phyloP scores from a whole-genome alignment of 2,888 invertebrate species.

The Hemicrepidius hirtus region DNA sequence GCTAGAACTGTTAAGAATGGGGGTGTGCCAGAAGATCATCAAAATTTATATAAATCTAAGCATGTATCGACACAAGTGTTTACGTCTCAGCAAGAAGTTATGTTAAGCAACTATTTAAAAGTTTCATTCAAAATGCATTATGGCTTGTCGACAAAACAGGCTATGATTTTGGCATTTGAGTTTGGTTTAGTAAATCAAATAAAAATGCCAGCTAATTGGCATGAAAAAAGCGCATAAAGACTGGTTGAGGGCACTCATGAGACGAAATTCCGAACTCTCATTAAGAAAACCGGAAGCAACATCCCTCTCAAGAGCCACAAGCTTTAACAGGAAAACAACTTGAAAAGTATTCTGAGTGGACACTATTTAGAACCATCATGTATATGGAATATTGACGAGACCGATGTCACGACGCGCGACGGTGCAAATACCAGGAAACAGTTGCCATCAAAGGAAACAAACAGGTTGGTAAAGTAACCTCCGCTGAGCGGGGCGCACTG shows the following conservation, averaged over 20 bases:
- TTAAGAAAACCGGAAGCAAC: not conserved
- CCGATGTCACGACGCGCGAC: not conserved
- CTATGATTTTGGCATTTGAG: not conserved
- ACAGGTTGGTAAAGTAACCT: not conserved
- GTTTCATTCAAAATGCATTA: too few relatives aligned
- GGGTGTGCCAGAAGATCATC: too few relatives aligned
- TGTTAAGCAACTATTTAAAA: too few relatives aligned
- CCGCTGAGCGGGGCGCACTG: not conserved
- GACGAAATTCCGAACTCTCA: not conserved
- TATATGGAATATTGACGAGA: not conserved
- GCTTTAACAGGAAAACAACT: constrained; percentile 7
- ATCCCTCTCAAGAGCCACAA: not conserved
- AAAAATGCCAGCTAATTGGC: not conserved
- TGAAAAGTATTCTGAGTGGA: not conserved
- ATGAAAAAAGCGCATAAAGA: not conserved
- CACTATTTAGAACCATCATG: not conserved
- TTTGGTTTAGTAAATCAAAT: not conserved
- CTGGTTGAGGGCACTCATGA: not conserved
- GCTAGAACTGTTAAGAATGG: too few relatives aligned
- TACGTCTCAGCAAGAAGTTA: too few relatives aligned
- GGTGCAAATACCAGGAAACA: too few relatives aligned
- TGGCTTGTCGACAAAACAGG: not conserved
- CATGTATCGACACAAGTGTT: too few relatives aligned
- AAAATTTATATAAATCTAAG: too few relatives aligned
- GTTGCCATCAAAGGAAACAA: not conserved